Evolutionary conservation across 2,113 vertebrate species (phyloP).

Genomic region (Sardina pilchardus): DNA sequence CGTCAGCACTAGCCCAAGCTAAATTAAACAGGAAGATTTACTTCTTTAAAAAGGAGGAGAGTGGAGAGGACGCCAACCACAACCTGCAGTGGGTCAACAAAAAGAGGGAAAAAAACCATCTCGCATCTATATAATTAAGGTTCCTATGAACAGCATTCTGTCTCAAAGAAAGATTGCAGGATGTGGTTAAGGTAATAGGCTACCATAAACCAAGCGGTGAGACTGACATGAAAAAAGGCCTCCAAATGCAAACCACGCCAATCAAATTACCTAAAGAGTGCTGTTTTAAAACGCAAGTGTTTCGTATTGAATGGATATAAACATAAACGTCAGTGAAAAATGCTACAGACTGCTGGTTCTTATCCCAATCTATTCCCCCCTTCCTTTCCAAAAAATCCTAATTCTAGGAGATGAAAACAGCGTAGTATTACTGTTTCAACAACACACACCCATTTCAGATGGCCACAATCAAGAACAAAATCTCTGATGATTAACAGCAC

Average conservation of each 20-base stretch:
- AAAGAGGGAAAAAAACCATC: neutral
- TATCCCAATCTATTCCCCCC: no score
- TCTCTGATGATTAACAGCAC: neutral
- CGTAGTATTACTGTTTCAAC: neutral
- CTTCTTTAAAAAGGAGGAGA: neutral
- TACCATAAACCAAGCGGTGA: neutral
- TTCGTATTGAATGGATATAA: neutral
- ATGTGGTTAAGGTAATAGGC: neutral
- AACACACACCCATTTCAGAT: neutral
- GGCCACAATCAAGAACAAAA: neutral
- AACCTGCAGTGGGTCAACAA: neutral
- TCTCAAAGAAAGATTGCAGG: neutral
- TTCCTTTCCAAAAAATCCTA: no score
- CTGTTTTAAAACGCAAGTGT: neutral
- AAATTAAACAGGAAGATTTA: neutral
- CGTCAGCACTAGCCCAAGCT: neutral
- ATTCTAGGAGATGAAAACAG: neutral
- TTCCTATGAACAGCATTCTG: constrained; percentile 9
- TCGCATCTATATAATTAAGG: neutral
- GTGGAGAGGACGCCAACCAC: neutral
- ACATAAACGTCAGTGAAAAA: neutral
- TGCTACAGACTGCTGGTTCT: no score
- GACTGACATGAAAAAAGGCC: neutral
- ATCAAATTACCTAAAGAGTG: neutral
- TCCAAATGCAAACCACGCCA: neutral